Percentiles rank a stretch among this genome's conserved stretches.
These are phyloP conservation scores for Drosophila leonis DNA, from an alignment of 2,888 invertebrate genomes.

Conservation along the genomic window DNA sequence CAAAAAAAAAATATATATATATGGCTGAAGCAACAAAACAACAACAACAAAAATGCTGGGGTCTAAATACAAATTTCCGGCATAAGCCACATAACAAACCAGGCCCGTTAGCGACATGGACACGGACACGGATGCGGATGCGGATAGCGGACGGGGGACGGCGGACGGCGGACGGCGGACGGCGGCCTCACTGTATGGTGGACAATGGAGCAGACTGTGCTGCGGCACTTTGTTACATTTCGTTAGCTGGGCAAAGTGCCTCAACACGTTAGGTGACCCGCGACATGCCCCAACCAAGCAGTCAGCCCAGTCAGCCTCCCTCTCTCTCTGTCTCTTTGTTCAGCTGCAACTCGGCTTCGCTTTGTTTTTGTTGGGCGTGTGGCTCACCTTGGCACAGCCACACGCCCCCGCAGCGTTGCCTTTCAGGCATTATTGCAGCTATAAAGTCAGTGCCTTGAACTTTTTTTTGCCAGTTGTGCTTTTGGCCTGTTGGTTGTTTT, in stretches of 20 bases:
- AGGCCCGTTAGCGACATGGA: constrained; percentile 62
- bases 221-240: constrained; percentile 76
- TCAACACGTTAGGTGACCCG: constrained; percentile 66
- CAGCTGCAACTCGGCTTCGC: constrained; percentile 37
- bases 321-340: constrained; percentile 5
- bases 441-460: constrained; percentile 82
- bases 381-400: constrained; percentile 61
- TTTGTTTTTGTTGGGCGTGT: constrained; percentile 62
- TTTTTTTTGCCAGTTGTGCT: constrained; percentile 65
- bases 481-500: constrained; percentile 51
- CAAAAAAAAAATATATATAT: constrained; percentile 6
- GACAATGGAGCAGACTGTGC: constrained; percentile 49
- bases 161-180: constrained; percentile 7
- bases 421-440: constrained; percentile 75
- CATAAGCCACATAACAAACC: constrained; percentile 78
- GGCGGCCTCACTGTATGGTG: constrained; percentile 18
- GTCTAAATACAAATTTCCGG: constrained; percentile 82
- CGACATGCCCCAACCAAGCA: background rate
- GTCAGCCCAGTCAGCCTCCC: background rate
- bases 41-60: constrained; percentile 18
- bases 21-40: background rate
- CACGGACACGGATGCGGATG: constrained; percentile 31
- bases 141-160: constrained; percentile 24
- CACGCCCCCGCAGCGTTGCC: constrained; percentile 17
- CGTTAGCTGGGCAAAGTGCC: constrained; percentile 78